These are phyloP conservation scores for Exaiptasia diaphana DNA, from an alignment of 64 coral and sea anemone genomes.

Conservation along the genomic window DNA sequence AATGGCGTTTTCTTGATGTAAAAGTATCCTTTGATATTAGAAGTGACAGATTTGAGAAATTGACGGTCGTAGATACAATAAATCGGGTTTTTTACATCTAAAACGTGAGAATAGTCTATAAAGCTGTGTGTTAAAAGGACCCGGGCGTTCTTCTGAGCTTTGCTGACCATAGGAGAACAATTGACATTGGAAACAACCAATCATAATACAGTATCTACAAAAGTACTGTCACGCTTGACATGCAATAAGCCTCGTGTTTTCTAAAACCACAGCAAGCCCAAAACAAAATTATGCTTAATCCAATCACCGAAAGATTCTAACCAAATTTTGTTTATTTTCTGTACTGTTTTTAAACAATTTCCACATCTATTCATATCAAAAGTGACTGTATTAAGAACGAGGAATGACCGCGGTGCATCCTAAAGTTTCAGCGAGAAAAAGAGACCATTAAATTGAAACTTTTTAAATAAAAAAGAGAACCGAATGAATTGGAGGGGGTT, in stretches of 20 bases:
- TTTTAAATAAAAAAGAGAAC: too few species aligned
- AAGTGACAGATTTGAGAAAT: neutral
- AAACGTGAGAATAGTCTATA: constrained; percentile 16
- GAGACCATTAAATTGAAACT: too few species aligned
- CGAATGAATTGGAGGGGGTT: too few species aligned
- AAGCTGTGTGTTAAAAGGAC: constrained; percentile 31
- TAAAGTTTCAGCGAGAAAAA: too few species aligned
- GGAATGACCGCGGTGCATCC: too few species aligned
- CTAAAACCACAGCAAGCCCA: constrained; percentile 18
- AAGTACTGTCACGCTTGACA: constrained; percentile 67
- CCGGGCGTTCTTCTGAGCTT: constrained; percentile 64
- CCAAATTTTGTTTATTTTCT: too few species aligned
- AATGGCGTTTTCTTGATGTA: neutral
- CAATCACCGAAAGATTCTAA: too few species aligned
- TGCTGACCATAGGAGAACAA: constrained; percentile 43
- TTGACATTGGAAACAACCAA: constrained; percentile 43
- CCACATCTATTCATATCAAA: too few species aligned
- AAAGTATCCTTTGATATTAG: neutral
- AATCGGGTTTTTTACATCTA: constrained; percentile 32
- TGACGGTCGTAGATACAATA: neutral
- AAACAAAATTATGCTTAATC: too few species aligned
- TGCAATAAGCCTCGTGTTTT: constrained; percentile 30
- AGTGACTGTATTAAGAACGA: too few species aligned
- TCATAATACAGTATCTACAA: constrained; percentile 34
- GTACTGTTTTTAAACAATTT: too few species aligned